Evolutionary conservation across 2,888 invertebrate species (phyloP).

Genomic region (Capitulum mitella): DNA sequence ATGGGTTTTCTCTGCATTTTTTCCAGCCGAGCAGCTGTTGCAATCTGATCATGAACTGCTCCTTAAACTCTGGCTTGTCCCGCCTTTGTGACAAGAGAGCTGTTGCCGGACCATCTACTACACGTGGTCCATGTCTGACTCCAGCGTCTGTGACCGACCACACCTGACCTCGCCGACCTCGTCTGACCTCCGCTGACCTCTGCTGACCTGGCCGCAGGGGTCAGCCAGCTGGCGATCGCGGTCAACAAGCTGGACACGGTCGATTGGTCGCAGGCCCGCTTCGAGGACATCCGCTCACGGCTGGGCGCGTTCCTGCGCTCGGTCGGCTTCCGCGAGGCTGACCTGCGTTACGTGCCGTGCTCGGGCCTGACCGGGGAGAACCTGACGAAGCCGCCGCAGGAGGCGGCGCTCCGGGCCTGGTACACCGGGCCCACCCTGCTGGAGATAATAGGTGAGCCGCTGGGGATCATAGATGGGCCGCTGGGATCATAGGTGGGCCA

Average conservation of each 20-base stretch:
- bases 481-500: not conserved
- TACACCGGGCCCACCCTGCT: slow-evolving; percentile 78
- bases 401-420: slow-evolving; percentile 56
- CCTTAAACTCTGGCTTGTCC: too few species aligned
- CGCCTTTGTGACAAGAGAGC: too few species aligned
- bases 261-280: slow-evolving; percentile 84
- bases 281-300: slow-evolving; percentile 77
- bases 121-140: too few species aligned
- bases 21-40: too few species aligned
- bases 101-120: too few species aligned
- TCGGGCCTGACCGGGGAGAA: slow-evolving; percentile 96
- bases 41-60: too few species aligned
- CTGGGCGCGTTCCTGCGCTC: slow-evolving; percentile 76
- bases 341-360: slow-evolving; percentile 85
- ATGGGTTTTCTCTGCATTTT: too few species aligned
- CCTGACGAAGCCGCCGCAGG: slow-evolving; percentile 59
- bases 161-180: too few species aligned
- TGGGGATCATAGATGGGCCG: not conserved
- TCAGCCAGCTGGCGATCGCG: slow-evolving; percentile 86
- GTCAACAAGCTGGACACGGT: slow-evolving; percentile 97
- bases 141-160: too few species aligned
- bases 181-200: too few species aligned
- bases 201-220: too few species aligned
- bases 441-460: slow-evolving; percentile 64
- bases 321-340: slow-evolving; percentile 80